phyloP scores from a whole-genome alignment of 2,797 vertebrate genomes.

The Synanceia verrucosa region DNA sequence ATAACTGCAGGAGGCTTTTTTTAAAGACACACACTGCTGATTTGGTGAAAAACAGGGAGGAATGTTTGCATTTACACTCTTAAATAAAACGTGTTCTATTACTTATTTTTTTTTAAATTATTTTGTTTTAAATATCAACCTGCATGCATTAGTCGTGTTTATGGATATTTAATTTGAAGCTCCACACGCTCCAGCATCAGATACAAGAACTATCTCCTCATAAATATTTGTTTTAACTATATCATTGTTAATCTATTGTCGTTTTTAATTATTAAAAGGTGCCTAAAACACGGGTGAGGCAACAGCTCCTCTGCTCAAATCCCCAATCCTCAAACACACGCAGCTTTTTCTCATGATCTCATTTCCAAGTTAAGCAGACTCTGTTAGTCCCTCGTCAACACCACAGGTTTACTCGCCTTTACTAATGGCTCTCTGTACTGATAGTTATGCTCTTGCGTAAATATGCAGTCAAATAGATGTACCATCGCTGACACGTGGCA shows the following conservation, averaged over 20 bases:
- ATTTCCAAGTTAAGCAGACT: slow-evolving; percentile 83
- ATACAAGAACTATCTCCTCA: neutral
- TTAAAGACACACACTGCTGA: neutral
- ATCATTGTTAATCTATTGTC: neutral
- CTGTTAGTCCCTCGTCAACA: slow-evolving; percentile 83
- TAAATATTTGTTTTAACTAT: neutral
- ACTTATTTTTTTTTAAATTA: neutral
- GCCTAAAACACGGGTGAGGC: neutral
- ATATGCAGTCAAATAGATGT: slow-evolving; percentile 85
- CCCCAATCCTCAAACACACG: slow-evolving; percentile 76
- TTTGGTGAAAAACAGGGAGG: accelerated
- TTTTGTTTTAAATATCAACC: neutral
- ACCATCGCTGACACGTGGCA: slow-evolving; percentile 79
- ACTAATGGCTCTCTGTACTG: slow-evolving; percentile 82
- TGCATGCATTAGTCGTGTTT: neutral
- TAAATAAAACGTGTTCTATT: neutral
- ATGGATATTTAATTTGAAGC: neutral
- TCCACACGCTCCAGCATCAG: neutral
- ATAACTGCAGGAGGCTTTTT: neutral
- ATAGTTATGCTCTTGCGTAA: slow-evolving; percentile 85
- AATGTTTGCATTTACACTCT: neutral
- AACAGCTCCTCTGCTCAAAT: slow-evolving; percentile 58
- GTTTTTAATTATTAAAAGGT: neutral
- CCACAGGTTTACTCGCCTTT: slow-evolving; percentile 82
- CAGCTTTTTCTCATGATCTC: slow-evolving; percentile 77